Evolutionary conservation across 2,113 vertebrate genomes (phyloP).

Genomic region (Onychorhynchus coronatus): DNA sequence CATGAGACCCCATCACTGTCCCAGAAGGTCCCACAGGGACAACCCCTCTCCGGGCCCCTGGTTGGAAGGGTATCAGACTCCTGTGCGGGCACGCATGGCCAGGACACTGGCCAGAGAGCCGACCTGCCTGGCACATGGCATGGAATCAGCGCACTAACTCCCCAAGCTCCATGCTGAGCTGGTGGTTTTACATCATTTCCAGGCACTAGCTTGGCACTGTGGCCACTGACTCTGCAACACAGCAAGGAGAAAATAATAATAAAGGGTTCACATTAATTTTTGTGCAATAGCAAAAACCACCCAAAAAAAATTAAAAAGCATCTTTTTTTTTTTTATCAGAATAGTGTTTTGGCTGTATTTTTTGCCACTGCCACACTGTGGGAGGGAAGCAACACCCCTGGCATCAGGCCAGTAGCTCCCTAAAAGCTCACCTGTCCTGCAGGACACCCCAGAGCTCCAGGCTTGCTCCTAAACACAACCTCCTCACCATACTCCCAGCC

Average conservation of each 20-base stretch:
- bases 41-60: rapidly evolving
- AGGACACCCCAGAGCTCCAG: not conserved
- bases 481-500: not conserved
- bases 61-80: not conserved
- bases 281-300: not conserved
- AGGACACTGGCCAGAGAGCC: not conserved
- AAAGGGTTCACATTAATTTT: not conserved
- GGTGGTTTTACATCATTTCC: not conserved
- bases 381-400: not conserved
- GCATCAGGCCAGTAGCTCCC: not conserved
- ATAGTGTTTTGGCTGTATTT: not conserved
- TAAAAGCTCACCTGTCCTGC: not conserved
- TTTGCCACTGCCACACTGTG: not conserved
- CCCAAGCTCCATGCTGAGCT: rapidly evolving
- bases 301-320: not conserved
- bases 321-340: not conserved
- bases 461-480: not conserved
- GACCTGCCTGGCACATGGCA: not conserved
- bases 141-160: rapidly evolving
- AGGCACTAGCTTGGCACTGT: not conserved
- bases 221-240: rapidly evolving
- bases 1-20: rapidly evolving
- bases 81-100: rapidly evolving
- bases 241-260: not conserved
- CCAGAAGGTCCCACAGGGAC: rapidly evolving